A percentile compares a stretch with the other conserved stretches of the same genome.
These are phyloP conservation scores for Himantopus leucocephalus DNA, from an alignment of 2,113 vertebrate genomes.

Conservation along the genomic window DNA sequence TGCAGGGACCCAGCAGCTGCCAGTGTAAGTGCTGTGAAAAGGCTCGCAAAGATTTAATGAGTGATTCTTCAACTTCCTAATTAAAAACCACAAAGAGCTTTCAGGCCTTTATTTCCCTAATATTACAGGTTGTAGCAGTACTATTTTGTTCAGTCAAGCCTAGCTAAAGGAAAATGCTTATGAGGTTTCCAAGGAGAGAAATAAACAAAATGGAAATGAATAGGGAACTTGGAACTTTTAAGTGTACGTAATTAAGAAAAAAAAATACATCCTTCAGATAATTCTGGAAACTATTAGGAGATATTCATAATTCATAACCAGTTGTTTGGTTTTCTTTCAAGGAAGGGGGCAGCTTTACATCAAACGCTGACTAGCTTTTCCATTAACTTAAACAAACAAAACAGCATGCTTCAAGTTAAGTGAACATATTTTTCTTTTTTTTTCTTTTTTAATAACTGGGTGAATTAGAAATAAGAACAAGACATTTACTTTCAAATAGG, in stretches of 20 bases:
- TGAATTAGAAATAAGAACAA: constrained; percentile 59
- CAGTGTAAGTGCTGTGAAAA: not conserved
- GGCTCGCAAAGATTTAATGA: constrained; percentile 6
- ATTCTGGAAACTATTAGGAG: constrained; percentile 66
- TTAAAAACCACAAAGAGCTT: constrained; percentile 36
- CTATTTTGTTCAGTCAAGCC: constrained; percentile 53
- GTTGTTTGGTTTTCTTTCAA: constrained; percentile 57
- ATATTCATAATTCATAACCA: constrained; percentile 60
- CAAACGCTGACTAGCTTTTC: constrained; percentile 57
- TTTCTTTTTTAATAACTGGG: constrained; percentile 38
- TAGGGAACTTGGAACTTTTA: constrained; percentile 66
- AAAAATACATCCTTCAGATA: constrained; percentile 60
- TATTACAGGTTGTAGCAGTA: constrained; percentile 40
- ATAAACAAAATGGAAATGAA: constrained; percentile 63
- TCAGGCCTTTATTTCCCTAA: not conserved
- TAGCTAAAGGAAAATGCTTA: constrained; percentile 49
- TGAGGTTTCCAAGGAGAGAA: constrained; percentile 67
- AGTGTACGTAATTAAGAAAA: constrained; percentile 53
- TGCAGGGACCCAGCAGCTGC: not conserved
- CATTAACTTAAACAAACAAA: constrained; percentile 64
- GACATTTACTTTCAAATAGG: constrained; percentile 64
- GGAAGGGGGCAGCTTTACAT: constrained; percentile 57
- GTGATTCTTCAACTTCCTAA: constrained; percentile 29
- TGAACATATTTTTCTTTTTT: not conserved
- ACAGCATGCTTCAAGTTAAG: constrained; percentile 53